These are phyloP conservation scores for Eupithecia subfuscata DNA, from an alignment of 2,888 invertebrate species.

Conservation along the genomic window DNA sequence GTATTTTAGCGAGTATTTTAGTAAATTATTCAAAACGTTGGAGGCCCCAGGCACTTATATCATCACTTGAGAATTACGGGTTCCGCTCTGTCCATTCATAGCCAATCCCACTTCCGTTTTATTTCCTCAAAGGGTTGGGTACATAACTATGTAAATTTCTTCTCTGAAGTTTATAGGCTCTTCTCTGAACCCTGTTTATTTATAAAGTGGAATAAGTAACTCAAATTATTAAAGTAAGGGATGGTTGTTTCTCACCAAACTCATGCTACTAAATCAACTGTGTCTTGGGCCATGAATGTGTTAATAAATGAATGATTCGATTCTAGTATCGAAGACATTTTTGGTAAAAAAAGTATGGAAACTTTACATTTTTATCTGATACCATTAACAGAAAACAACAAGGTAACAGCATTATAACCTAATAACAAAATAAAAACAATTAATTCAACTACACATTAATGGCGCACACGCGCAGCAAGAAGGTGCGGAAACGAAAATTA, in stretches of 20 bases:
- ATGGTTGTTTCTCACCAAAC: not conserved
- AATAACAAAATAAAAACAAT: too few species aligned
- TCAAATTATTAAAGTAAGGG: not conserved
- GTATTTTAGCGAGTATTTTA: not conserved
- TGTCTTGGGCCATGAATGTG: too few species aligned
- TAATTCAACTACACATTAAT: not conserved
- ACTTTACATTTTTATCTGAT: not conserved
- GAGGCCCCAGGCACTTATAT: not conserved
- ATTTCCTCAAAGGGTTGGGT: constrained; percentile 27
- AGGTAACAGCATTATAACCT: too few species aligned
- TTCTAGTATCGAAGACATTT: not conserved
- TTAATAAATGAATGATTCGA: not conserved
- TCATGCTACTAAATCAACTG: not conserved
- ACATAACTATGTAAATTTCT: constrained; percentile 29
- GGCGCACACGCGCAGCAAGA: not conserved
- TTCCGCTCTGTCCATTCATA: constrained; percentile 18
- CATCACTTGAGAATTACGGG: constrained; percentile 8
- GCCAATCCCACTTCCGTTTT: constrained; percentile 27
- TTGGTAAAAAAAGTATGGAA: not conserved
- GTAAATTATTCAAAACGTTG: not conserved
- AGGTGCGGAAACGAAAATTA: too few species aligned
- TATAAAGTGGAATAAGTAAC: constrained; percentile 13
- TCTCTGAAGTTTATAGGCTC: constrained; percentile 23
- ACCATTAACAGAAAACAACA: not conserved
- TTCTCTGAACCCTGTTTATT: constrained; percentile 18